Base-by-base conservation (phyloP, 2,888 invertebrate genomes). In the Bellardia pandia region DNA sequence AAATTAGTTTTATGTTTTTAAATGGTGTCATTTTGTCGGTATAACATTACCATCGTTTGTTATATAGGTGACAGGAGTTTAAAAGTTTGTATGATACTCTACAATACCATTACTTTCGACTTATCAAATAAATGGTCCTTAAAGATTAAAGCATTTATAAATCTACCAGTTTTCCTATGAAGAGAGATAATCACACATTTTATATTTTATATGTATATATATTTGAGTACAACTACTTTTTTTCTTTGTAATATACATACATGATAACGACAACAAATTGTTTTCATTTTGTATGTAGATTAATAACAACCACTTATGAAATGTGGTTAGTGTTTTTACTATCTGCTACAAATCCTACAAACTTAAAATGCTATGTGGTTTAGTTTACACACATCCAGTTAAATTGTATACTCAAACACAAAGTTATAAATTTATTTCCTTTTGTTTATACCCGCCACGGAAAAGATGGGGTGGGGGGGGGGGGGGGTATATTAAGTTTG, bases 1-100 rank as follows among this genome's bases (percentile, higher is more conserved):
- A 77, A 82, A 86, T 82, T 82, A 86, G 77, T 82, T 74, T 81
- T 74, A 82, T 82, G 48, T 16, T 58, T 82, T 79, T 45, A 75
- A 66, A 76, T 82, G 56, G 45, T 60, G 62, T 69, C 51, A 86
- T 75, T 86, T 82, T 64, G 64, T 69, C 37, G 62, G 48, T 62
- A 56, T 30, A 51, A 48, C 33, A 58, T 62, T 69, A 30, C 9
- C 64, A 72, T 66, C 62, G 16, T 71, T 71, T 14, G 71, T 71
- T 16, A 56, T 69, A 13, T 51, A 14, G 1, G 14, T 51, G 14
- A 4, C 14, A 1, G 4, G 14, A 11, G 23, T 45, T 45, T 45
- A 45, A 51, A 51, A 4, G 0, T 14, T 11, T 13, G 11, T 13
- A 2, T 4, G 6, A 13, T 51, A 14, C n/a, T 14, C 51, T 51